A percentile compares a stretch with the other conserved stretches of the same genome.
Evolutionary conservation across 2,888 invertebrate genomes (phyloP).

Genomic region (Palloptera scutellata): DNA sequence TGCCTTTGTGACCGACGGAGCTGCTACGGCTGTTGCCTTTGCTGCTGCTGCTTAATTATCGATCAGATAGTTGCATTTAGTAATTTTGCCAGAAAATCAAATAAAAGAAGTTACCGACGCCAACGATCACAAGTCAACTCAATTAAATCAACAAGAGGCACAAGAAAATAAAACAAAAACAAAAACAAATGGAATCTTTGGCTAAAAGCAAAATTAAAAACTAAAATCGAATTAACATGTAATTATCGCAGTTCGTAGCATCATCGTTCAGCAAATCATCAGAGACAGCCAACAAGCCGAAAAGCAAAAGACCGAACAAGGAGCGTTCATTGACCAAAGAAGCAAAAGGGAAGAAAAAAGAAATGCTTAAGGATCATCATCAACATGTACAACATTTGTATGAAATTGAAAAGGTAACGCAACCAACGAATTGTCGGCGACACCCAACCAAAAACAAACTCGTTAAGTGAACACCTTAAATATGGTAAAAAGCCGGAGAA

Average conservation of each 20-base stretch:
- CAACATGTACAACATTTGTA: slow-evolving; percentile 10
- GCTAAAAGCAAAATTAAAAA: neutral
- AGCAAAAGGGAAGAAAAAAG: neutral
- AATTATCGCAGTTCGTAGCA: slow-evolving; percentile 37
- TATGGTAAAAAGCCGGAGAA: slow-evolving; percentile 41
- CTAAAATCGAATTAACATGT: slow-evolving; percentile 36
- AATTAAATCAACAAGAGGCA: slow-evolving; percentile 37
- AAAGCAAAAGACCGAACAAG: too few relatives aligned
- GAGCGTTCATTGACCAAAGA: too few relatives aligned
- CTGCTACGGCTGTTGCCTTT: neutral
- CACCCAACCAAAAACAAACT: slow-evolving; percentile 57
- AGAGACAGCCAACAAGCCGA: neutral
- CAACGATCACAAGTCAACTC: slow-evolving; percentile 35
- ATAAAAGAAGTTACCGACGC: neutral
- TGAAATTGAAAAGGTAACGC: slow-evolving; percentile 48
- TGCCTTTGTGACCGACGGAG: neutral
- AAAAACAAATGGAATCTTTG: neutral
- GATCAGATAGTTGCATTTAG: too few relatives aligned
- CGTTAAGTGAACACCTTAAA: slow-evolving; percentile 43
- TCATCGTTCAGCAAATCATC: slow-evolving; percentile 27
- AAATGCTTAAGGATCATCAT: slow-evolving; percentile 4
- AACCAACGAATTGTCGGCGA: slow-evolving; percentile 54
- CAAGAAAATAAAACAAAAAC: neutral
- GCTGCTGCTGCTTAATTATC: too few relatives aligned
- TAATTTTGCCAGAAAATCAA: neutral